Conservation (phyloP, 64 coral and sea anemone species). For the Montipora cactus region DNA sequence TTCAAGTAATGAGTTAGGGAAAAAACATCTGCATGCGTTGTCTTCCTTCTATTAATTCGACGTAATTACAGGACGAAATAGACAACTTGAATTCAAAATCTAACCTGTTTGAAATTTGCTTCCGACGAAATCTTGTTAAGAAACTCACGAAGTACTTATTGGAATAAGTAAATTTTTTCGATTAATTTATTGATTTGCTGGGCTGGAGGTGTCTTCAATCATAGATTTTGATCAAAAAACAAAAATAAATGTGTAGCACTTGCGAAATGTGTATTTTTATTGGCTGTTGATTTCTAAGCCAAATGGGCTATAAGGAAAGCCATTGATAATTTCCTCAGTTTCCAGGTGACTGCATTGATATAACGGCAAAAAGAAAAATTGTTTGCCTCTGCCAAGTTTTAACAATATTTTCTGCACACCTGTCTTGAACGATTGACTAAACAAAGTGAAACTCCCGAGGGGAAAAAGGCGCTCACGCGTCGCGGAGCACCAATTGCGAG, state of each 20-base stretch:
- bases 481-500: too few relatives aligned
- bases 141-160: background rate
- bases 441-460: too few relatives aligned
- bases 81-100: background rate
- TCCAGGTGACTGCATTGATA: background rate
- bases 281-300: background rate
- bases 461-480: too few relatives aligned
- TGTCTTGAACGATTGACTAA: too few relatives aligned
- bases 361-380: background rate
- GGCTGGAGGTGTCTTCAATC: too few relatives aligned
- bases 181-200: background rate
- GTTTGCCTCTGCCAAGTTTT: background rate
- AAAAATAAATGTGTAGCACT: background rate
- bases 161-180: background rate
- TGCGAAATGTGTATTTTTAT: background rate
- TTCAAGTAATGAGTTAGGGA: too few relatives aligned
- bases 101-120: background rate
- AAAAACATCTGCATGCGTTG: too few relatives aligned
- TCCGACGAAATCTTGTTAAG: background rate
- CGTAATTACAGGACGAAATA: background rate
- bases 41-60: background rate
- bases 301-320: background rate
- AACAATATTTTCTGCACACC: too few relatives aligned
- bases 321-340: slow-evolving; percentile 11
- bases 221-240: background rate